Base-by-base conservation (phyloP, 1,140 invertebrate genomes). In the Helicoverpa armigera region DNA sequence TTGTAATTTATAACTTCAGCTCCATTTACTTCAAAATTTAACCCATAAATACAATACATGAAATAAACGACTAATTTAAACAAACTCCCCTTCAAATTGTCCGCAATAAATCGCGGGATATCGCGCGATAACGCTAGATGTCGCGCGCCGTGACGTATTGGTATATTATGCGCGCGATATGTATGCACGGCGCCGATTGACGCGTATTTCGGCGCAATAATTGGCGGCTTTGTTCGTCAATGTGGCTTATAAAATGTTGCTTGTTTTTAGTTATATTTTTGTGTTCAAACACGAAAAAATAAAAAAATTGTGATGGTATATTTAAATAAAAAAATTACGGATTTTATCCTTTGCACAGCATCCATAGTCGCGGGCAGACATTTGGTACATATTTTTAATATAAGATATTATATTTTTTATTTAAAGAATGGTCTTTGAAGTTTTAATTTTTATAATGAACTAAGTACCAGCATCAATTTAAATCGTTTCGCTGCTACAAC, bases 111-210 rank as follows among this genome's bases (percentile, higher is more conserved):
- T 76, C 77, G 74, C 56, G 23, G 56, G 80, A 54, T 51, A 61
- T 80, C 83, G 83, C 70, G n/a, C 58, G 82, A 86, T 86, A 84
- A 74, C 80, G 78, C 56, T 23, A 23, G 54, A 51, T 61, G 70
- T 73, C 74, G 60, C 75, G 54, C 65, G 18, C 56, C 58, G 56
- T 86, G 80, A 81, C 74, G 48, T 79, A 81, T 18, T 16, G 81
- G 79, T 79, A 82, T 85, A 83, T 85, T 82, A 83, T 85, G 75
- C 83, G 77, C 70, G 50, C 29, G 63, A 76, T 81, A 75, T 70
- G 51, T 70, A 56, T 61, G 63, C 67, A 23, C 31, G 48, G n/a
- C 14, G 13, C n/a, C 63, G 75, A 81, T 78, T 83, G 54, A 82
- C 70, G 53, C 35, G 54, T 23, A 58, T 74, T 74, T n/a, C 5